A percentile compares a stretch with the other conserved stretches of the same genome.
Conservation (phyloP, 1,140 invertebrate species). For the Gonatopus flavifemur region DNA sequence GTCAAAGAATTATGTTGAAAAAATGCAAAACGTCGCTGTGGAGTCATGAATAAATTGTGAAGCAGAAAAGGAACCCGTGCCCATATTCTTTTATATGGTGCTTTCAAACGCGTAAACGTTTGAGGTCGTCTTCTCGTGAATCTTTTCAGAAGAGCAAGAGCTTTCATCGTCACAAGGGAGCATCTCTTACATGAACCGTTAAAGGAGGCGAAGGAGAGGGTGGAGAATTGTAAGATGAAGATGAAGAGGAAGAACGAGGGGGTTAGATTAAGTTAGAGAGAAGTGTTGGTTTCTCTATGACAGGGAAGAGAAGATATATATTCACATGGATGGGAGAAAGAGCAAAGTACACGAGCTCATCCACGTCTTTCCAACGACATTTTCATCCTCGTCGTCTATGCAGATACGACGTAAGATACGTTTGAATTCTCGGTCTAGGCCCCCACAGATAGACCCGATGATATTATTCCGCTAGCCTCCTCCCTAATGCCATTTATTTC, state of each 20-base stretch:
- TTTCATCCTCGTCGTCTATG: constrained; percentile 45
- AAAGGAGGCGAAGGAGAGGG: constrained; percentile 1
- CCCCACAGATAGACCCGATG: constrained; percentile 55
- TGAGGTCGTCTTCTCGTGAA: too few relatives aligned
- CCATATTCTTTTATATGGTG: too few relatives aligned
- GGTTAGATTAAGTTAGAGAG: constrained; percentile 30
- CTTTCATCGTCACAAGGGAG: neutral
- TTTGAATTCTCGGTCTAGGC: constrained; percentile 52
- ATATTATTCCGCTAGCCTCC: constrained; percentile 59
- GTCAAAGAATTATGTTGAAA: too few relatives aligned
- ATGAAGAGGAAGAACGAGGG: constrained; percentile 16
- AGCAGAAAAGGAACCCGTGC: too few relatives aligned
- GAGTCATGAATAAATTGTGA: too few relatives aligned
- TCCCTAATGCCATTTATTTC: constrained; percentile 61
- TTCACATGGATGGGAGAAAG: constrained; percentile 8
- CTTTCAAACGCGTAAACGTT: too few relatives aligned
- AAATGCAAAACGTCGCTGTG: too few relatives aligned
- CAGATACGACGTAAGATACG: constrained; percentile 55
- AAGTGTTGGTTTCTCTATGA: constrained; percentile 30
- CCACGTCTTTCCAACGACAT: too few relatives aligned
- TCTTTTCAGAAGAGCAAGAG: too few relatives aligned
- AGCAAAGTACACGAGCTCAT: constrained; percentile 12
- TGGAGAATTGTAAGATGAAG: neutral
- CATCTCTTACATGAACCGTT: neutral
- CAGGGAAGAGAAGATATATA: constrained; percentile 14